A percentile compares a stretch with the other conserved stretches of the same genome.
Evolutionary conservation across 2,113 vertebrate species (phyloP).

Genomic region (Muntiacus muntjak): DNA sequence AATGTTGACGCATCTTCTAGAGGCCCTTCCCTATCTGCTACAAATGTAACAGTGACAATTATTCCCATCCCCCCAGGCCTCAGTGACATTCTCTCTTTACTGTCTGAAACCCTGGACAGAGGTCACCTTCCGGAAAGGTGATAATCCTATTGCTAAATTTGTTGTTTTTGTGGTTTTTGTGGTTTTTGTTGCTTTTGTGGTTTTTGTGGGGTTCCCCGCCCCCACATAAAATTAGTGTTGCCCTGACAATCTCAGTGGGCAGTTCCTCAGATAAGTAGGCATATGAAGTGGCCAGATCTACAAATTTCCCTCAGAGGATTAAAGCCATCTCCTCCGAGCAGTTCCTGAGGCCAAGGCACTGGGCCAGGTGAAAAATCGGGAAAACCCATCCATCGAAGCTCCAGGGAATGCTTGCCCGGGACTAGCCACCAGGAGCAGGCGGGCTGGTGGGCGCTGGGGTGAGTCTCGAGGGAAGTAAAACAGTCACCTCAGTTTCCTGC

Average conservation of each 20-base stretch:
- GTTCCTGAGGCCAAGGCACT: neutral
- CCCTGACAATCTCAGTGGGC: neutral
- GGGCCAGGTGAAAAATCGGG: neutral
- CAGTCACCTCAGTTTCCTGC: neutral
- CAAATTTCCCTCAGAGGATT: neutral
- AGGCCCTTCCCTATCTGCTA: neutral
- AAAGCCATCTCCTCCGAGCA: neutral
- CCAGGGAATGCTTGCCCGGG: neutral
- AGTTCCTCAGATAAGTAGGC: neutral
- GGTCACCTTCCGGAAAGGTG: neutral
- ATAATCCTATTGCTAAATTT: neutral
- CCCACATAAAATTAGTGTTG: neutral
- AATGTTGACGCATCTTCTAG: neutral
- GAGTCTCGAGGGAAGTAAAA: neutral
- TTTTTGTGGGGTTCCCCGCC: neutral
- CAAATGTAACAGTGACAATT: neutral
- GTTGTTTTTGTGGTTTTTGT: neutral
- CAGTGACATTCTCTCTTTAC: neutral
- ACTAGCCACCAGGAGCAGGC: neutral
- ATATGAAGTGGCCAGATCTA: neutral
- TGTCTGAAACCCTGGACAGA: neutral
- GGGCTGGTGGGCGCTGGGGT: neutral
- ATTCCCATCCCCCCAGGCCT: too few species aligned
- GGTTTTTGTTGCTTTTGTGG: neutral
- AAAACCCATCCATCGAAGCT: fast-evolving